Conservation (phyloP, 2,797 vertebrate species). For the Glyptemys insculpta region DNA sequence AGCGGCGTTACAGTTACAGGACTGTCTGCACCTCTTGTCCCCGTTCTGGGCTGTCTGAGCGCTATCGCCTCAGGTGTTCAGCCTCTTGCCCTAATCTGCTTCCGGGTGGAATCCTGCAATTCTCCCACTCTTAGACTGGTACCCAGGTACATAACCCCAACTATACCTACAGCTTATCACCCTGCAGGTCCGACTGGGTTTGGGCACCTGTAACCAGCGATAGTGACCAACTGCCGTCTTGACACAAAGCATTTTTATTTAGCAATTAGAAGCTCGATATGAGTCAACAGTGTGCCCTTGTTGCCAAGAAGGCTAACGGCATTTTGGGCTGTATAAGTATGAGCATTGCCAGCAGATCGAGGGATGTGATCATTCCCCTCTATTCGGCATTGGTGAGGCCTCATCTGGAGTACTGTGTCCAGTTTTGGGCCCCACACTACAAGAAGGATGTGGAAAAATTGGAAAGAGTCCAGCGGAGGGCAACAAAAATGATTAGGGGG, state of each 20-base stretch:
- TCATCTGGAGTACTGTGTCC: too few species aligned
- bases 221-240: not conserved
- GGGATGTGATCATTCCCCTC: too few species aligned
- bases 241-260: not conserved
- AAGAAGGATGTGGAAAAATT: too few species aligned
- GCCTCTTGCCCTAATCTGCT: not conserved
- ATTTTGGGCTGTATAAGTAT: too few species aligned
- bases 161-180: not conserved
- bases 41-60: not conserved
- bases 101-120: not conserved
- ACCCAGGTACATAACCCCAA: not conserved
- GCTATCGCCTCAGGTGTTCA: not conserved
- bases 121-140: not conserved
- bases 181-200: not conserved
- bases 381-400: too few species aligned
- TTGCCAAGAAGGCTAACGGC: too few species aligned
- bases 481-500: too few species aligned
- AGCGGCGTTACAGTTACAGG: not conserved
- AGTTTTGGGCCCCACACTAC: too few species aligned
- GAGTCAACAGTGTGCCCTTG: too few species aligned
- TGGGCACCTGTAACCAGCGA: not conserved
- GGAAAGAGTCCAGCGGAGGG: too few species aligned
- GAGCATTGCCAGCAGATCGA: too few species aligned
- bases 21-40: too few species aligned
- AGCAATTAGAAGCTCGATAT: not conserved